phyloP scores from a whole-genome alignment of 2,888 invertebrate genomes.

The Nomada fabriciana region DNA sequence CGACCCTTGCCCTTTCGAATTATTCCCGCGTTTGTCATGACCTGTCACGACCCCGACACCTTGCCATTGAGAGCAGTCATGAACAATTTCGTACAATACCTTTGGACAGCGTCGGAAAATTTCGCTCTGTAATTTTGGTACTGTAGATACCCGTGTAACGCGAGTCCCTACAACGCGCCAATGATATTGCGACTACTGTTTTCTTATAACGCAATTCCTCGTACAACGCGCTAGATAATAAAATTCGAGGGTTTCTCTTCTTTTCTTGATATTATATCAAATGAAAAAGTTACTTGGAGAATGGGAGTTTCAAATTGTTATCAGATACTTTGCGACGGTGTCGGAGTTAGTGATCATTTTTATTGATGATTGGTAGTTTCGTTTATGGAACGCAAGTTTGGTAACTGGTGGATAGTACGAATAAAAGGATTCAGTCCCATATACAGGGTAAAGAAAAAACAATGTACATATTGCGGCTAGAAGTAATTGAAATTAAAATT shows the following conservation, averaged over 20 bases:
- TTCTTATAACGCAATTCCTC: background rate
- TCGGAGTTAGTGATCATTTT: too few relatives aligned
- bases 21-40: conserved; percentile 21
- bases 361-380: too few relatives aligned
- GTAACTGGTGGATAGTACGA: too few relatives aligned
- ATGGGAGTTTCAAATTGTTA: too few relatives aligned
- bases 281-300: background rate
- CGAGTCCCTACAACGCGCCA: background rate
- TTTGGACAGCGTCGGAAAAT: background rate
- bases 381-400: too few relatives aligned
- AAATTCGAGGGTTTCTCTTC: background rate
- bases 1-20: conserved; percentile 37
- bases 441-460: too few relatives aligned
- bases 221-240: background rate
- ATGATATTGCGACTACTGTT: background rate
- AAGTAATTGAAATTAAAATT: too few relatives aligned
- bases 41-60: conserved; percentile 5
- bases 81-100: background rate
- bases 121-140: conserved; percentile 1
- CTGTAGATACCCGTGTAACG: background rate
- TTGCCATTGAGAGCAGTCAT: background rate
- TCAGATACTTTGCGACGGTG: too few relatives aligned
- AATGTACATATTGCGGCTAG: too few relatives aligned
- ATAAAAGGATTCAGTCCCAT: too few relatives aligned
- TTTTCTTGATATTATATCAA: background rate